A percentile compares a stretch with the other conserved stretches of the same genome.
Evolutionary conservation across 2,797 vertebrate species (phyloP).

Genomic region (Heliangelus exortis): DNA sequence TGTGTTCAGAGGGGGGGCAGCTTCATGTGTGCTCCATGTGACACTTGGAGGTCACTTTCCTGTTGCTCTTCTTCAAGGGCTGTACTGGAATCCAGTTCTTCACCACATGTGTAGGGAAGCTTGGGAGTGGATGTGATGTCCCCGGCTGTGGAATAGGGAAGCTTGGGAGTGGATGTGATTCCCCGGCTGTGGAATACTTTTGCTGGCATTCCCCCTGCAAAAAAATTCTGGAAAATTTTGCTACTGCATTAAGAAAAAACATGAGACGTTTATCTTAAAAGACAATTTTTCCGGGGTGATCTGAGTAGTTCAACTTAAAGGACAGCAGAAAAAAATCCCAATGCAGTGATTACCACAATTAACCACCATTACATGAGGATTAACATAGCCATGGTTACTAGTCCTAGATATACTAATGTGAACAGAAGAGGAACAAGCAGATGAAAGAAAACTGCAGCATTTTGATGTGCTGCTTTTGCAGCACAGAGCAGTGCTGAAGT

Average conservation of each 20-base stretch:
- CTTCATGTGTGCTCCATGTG: neutral
- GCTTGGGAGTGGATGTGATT: neutral
- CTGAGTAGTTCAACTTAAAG: neutral
- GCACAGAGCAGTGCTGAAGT: neutral
- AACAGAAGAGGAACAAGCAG: neutral
- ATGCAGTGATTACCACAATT: neutral
- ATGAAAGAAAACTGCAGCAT: neutral
- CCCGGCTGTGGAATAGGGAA: neutral
- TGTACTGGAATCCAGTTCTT: neutral
- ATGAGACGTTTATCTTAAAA: neutral
- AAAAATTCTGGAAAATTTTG: neutral
- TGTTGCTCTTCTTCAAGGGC: neutral
- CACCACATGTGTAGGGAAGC: neutral
- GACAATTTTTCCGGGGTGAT: neutral
- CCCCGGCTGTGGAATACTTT: neutral
- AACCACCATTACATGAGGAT: neutral
- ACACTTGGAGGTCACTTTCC: neutral
- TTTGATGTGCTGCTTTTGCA: neutral
- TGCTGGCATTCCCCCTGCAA: neutral
- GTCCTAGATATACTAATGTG: rapidly evolving
- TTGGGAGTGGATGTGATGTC: neutral
- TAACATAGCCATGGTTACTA: neutral
- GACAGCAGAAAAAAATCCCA: neutral
- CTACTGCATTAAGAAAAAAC: neutral
- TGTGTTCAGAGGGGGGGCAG: neutral